A percentile compares a stretch with the other conserved stretches of the same genome.
Evolutionary conservation across 2,113 vertebrate genomes (phyloP).

Genomic region (Lathamus discolor): DNA sequence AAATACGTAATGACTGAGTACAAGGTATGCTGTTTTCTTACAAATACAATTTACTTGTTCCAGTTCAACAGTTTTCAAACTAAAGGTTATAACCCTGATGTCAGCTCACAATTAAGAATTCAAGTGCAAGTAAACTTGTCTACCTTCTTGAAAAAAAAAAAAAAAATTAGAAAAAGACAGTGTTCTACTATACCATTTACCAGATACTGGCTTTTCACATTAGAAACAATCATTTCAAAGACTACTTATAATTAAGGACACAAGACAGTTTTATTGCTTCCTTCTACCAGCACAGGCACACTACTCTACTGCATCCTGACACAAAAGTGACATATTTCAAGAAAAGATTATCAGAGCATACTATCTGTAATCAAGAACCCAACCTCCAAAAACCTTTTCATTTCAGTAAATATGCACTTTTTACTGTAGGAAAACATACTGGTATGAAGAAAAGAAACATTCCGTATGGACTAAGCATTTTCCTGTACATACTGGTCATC

Average conservation of each 20-base stretch:
- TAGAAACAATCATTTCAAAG: neutral
- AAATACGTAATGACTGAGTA: neutral
- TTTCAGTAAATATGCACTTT: neutral
- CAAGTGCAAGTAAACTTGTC: neutral
- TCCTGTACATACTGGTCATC: rapidly evolving
- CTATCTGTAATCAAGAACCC: neutral
- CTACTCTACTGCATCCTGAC: neutral
- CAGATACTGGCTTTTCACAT: neutral
- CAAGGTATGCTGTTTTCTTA: neutral
- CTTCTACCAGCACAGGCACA: neutral
- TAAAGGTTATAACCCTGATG: neutral
- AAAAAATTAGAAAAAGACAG: neutral
- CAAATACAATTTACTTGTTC: neutral
- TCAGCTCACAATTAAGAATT: neutral
- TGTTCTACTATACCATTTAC: neutral
- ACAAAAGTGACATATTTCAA: neutral
- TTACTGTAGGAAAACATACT: neutral
- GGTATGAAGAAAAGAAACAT: neutral
- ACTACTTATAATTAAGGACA: neutral
- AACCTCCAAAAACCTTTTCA: neutral
- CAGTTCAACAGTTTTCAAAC: neutral
- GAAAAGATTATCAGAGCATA: neutral
- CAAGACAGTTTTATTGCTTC: neutral
- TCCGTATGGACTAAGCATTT: neutral
- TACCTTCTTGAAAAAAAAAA: neutral